Evolutionary conservation across 2,888 invertebrate species (phyloP), one percentile per base, ranked within the genome.

Genomic region (Drosophila melanocephala): DNA sequence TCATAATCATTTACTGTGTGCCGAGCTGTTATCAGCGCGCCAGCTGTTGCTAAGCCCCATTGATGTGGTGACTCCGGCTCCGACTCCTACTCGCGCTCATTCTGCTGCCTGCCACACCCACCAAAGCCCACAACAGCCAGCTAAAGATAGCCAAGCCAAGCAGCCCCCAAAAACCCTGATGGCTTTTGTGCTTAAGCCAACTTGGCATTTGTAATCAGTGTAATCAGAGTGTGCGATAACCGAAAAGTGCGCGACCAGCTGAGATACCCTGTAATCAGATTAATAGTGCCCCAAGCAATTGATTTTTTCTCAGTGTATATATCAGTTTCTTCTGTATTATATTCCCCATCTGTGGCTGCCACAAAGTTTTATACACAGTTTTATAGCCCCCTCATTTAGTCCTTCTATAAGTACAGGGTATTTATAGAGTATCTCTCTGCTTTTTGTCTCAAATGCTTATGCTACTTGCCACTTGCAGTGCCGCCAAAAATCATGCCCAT

Each of bases 401-500:
- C 7, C 3, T 5, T 51, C 5, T 12, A 6, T 19, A 19, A 28
- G 28, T 28, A 19, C 19, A 28, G 51, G 16, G 19, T 12, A 51
- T 19, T 19, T 1, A 3, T 16, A 28, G 19, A 12, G 10, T 30
- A 12, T 37, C 30, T 26, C 14, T 33, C n/a, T 53, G 22, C 1
- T 53, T 33, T 55, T 26, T 60, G 69, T 64, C 53, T 72, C 32
- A 19, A 37, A 58, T 66, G 56, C 44, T 77, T 58, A 62, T 65
- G 22, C 50, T 9, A 26, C 16, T 70, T 66, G 33, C 39, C 55
- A 37, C 37, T 75, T 50, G 66, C 94, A 97, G 97, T 97, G 84
- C 97, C 96, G 77, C 97, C 97, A 58, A 97, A 97, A 95, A 97
- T 97, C 89, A 95, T 97, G 94, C 97, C 97, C 47, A 97, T 97